Evolutionary conservation across 2,888 invertebrate species (phyloP).

Genomic region (Stenolophus ochropezus): DNA sequence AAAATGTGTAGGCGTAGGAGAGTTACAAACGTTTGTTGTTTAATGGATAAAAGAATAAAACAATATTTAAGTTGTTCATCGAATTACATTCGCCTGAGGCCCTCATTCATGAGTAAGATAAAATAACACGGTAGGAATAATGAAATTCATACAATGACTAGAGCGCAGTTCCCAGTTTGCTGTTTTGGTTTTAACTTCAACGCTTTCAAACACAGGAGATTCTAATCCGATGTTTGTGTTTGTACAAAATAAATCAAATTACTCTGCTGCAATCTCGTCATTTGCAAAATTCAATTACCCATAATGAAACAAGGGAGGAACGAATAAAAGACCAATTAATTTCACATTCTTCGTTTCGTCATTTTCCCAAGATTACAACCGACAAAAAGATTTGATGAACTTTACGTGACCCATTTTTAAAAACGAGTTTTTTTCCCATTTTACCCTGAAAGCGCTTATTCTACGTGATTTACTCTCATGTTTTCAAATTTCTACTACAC

Average conservation of each 20-base stretch:
- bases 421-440: background rate
- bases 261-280: background rate
- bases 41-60: background rate
- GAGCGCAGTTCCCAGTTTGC: background rate
- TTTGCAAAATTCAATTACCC: constrained; percentile 1
- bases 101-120: background rate
- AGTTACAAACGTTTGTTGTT: background rate
- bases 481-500: too few species aligned
- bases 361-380: background rate
- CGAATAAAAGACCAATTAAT: background rate
- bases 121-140: background rate
- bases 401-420: background rate
- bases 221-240: constrained; percentile 8
- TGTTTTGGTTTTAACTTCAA: constrained; percentile 12
- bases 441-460: too few species aligned
- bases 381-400: background rate
- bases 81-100: background rate
- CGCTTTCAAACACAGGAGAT: background rate
- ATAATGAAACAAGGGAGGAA: constrained; percentile 9
- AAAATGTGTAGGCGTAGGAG: background rate
- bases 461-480: too few species aligned
- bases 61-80: background rate
- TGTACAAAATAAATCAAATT: constrained; percentile 13
- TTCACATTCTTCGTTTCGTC: background rate
- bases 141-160: background rate